Evolutionary conservation across 2,797 vertebrate species (phyloP).

Genomic region (Falco berigora): DNA sequence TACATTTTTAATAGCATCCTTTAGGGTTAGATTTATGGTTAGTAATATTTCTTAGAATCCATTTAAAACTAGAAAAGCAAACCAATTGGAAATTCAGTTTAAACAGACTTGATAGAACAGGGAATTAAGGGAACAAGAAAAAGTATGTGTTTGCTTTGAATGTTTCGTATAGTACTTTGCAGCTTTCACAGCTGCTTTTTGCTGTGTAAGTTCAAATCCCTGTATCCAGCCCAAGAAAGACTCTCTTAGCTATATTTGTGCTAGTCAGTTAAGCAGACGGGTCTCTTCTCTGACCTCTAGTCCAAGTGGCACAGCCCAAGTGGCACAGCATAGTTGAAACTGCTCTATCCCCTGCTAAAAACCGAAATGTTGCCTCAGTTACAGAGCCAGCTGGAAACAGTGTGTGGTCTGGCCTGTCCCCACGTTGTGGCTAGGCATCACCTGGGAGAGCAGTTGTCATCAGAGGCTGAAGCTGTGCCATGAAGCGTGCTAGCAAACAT

Average conservation of each 20-base stretch:
- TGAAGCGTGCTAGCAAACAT: not conserved
- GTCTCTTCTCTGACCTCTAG: not conserved
- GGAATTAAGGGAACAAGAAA: not conserved
- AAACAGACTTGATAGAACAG: not conserved
- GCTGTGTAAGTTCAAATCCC: not conserved
- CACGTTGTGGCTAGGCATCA: not conserved
- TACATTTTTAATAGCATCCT: constrained; percentile 33
- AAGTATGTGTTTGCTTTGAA: not conserved
- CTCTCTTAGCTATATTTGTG: rapidly evolving
- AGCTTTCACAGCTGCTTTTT: not conserved
- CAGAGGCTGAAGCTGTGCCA: not conserved
- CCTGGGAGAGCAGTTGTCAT: not conserved
- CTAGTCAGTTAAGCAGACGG: not conserved
- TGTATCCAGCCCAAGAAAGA: not conserved
- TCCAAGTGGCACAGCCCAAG: not conserved
- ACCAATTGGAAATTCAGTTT: not conserved
- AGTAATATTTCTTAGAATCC: constrained; percentile 28
- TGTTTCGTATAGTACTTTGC: not conserved
- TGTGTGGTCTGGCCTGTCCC: not conserved
- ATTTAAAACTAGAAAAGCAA: constrained; percentile 22
- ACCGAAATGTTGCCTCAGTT: not conserved
- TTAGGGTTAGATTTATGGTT: constrained; percentile 10
- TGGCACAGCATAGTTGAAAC: not conserved
- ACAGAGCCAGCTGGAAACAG: not conserved
- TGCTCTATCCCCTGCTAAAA: not conserved